Percentiles rank a stretch among this genome's conserved stretches.
phyloP scores from a whole-genome alignment of 2,113 vertebrate species.

The Gobius niger region DNA sequence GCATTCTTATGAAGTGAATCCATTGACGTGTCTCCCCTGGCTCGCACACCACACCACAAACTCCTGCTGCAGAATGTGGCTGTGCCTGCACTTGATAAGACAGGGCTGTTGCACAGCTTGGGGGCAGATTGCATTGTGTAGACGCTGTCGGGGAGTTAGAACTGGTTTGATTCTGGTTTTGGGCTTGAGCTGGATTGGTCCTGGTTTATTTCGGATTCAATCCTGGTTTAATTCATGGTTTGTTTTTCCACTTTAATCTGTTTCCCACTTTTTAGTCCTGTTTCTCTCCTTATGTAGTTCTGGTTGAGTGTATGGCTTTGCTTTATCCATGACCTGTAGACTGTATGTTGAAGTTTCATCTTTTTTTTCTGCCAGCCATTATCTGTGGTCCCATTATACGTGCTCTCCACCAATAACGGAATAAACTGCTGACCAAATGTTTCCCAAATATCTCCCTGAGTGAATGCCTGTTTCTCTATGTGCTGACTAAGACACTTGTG shows the following conservation, averaged over 20 bases:
- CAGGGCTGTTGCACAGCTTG: slow-evolving; percentile 59
- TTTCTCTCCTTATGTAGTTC: background rate
- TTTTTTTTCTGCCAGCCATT: background rate
- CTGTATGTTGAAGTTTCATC: background rate
- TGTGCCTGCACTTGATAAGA: slow-evolving; percentile 70
- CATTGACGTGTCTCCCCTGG: slow-evolving; percentile 61
- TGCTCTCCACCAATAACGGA: slow-evolving; percentile 22
- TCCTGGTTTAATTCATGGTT: background rate
- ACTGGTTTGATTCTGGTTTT: slow-evolving; percentile 33
- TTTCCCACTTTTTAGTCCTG: too few relatives aligned
- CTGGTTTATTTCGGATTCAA: background rate
- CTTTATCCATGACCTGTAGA: background rate
- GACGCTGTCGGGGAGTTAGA: slow-evolving; percentile 56
- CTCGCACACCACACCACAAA: slow-evolving; percentile 26
- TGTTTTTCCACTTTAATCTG: background rate
- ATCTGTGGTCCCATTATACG: too few relatives aligned
- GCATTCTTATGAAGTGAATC: slow-evolving; percentile 76
- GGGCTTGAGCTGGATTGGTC: background rate
- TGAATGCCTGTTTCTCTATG: slow-evolving; percentile 46
- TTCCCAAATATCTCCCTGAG: slow-evolving; percentile 40
- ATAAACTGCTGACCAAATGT: slow-evolving; percentile 35
- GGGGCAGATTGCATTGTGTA: slow-evolving; percentile 68
- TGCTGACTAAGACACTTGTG: slow-evolving; percentile 55
- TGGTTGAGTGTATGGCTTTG: background rate
- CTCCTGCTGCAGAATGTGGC: slow-evolving; percentile 39